Conservation (phyloP, 2,888 invertebrate species). For the Cheilosia urbana region DNA sequence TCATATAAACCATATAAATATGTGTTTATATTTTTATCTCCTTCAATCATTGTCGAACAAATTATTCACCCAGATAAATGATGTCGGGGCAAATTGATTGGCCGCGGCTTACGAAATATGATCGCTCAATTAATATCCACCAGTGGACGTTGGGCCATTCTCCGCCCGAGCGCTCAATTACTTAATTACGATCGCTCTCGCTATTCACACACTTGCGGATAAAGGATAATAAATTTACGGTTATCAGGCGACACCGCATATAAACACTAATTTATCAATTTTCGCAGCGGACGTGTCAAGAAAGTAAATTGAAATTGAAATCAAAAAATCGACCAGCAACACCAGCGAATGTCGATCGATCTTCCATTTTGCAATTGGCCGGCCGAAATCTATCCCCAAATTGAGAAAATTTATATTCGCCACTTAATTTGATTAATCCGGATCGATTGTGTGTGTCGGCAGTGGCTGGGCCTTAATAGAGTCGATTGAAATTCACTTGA, state of each 20-base stretch:
- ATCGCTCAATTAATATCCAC: conserved; percentile 66
- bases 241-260: conserved; percentile 68
- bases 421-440: conserved; percentile 68
- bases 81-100: conserved; percentile 69
- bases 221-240: conserved; percentile 73
- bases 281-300: conserved; percentile 60
- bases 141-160: conserved; percentile 9
- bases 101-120: conserved; percentile 70
- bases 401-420: conserved; percentile 55
- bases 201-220: conserved; percentile 17
- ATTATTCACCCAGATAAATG: conserved; percentile 67
- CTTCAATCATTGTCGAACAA: conserved; percentile 73
- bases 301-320: conserved; percentile 57
- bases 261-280: conserved; percentile 75
- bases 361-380: conserved; percentile 56
- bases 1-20: conserved; percentile 41
- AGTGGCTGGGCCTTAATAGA: conserved; percentile 24
- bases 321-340: background rate
- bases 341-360: conserved; percentile 52
- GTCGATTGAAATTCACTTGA: conserved; percentile 49
- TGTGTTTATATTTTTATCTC: conserved; percentile 67
- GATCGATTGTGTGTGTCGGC: conserved; percentile 43
- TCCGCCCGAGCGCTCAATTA: conserved; percentile 57
- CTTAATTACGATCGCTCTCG: conserved; percentile 66
- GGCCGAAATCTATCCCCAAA: conserved; percentile 56